Evolutionary conservation across 2,888 invertebrate species (phyloP).

Genomic region (Cheilosia urbana): DNA sequence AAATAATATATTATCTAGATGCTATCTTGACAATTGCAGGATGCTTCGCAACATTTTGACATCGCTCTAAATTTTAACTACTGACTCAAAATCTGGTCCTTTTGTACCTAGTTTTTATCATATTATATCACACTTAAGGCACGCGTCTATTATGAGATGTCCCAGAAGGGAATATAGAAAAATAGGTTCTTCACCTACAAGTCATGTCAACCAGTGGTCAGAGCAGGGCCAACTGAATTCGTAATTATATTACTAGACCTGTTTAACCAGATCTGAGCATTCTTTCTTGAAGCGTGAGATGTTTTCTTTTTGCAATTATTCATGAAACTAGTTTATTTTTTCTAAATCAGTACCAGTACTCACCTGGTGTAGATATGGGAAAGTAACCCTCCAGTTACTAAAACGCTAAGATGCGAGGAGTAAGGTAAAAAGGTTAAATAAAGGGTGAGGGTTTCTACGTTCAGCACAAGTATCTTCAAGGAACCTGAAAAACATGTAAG

Average conservation of each 20-base stretch:
- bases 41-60: too few species aligned
- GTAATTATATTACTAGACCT: not conserved
- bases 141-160: not conserved
- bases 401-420: not conserved
- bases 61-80: too few species aligned
- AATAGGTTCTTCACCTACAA: not conserved
- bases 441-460: not conserved
- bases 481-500: constrained; percentile 16
- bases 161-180: not conserved
- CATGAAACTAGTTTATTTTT: not conserved
- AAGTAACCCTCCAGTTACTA: not conserved
- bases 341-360: not conserved
- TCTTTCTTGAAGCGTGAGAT: not conserved
- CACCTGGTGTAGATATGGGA: not conserved
- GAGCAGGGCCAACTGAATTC: not conserved
- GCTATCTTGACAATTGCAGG: too few species aligned
- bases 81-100: too few species aligned
- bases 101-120: too few species aligned
- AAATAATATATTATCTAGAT: too few species aligned
- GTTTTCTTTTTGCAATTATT: not conserved
- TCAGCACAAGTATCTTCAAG: not conserved
- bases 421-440: constrained; percentile 2
- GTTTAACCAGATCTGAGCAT: not conserved
- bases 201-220: not conserved
- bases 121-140: not conserved